Conservation (phyloP, 2,888 invertebrate genomes). For the Deilephila elpenor region DNA sequence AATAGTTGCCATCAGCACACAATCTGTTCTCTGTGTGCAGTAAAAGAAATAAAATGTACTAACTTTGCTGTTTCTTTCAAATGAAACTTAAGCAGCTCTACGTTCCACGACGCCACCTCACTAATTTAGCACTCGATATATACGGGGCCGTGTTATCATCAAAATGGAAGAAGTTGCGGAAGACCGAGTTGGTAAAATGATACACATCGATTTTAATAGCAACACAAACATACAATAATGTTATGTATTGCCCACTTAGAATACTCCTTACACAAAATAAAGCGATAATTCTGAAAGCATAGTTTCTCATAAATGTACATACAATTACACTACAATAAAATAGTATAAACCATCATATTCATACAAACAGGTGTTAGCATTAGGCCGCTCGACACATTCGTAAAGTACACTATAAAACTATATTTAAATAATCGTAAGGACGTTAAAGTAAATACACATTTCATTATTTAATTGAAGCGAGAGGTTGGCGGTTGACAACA, state of each 20-base stretch:
- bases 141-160: not conserved
- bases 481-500: not conserved
- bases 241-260: not conserved
- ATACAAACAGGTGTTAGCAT: not conserved
- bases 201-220: not conserved
- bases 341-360: constrained; percentile 5
- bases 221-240: not conserved
- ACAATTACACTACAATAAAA: constrained; percentile 10
- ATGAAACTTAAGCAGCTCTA: no score
- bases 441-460: constrained; percentile 13
- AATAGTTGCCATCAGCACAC: no score
- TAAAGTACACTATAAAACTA: not conserved
- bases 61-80: no score
- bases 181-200: constrained; percentile 1
- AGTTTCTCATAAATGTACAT: constrained; percentile 1
- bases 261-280: not conserved
- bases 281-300: constrained; percentile 21
- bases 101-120: not conserved
- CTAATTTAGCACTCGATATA: not conserved
- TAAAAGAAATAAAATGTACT: no score
- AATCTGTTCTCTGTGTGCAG: no score
- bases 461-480: not conserved
- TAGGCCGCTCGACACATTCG: constrained; percentile 13
- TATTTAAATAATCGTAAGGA: constrained; percentile 7
- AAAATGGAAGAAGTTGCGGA: constrained; percentile 18